phyloP scores from a whole-genome alignment of 2,888 invertebrate species.

The Sicus ferrugineus region DNA sequence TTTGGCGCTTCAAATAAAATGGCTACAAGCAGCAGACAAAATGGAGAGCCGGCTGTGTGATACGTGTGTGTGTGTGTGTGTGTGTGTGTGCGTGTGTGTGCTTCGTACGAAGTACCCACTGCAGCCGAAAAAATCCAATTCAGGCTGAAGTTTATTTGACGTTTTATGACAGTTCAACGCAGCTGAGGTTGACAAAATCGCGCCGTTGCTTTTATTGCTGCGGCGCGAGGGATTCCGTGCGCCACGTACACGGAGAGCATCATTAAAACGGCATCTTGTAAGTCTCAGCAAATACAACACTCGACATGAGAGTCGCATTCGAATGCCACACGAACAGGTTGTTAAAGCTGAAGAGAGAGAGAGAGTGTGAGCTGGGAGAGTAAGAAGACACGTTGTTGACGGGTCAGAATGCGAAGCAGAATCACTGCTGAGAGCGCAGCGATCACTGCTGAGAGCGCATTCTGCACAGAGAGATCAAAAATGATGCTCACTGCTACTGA shows the following conservation, averaged over 20 bases:
- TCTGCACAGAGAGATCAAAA: too few species aligned
- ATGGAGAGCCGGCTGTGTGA: background rate
- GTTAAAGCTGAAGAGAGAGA: too few species aligned
- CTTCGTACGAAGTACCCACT: background rate
- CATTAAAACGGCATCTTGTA: too few species aligned
- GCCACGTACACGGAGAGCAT: background rate
- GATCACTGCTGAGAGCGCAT: too few species aligned
- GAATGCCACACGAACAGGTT: too few species aligned
- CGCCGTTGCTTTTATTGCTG: background rate
- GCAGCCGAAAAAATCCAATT: background rate
- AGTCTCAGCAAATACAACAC: too few species aligned
- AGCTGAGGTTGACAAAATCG: constrained; percentile 20
- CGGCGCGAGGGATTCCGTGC: background rate
- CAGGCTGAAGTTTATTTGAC: constrained; percentile 1
- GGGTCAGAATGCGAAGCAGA: too few species aligned
- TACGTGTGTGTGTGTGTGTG: background rate
- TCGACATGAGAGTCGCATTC: too few species aligned
- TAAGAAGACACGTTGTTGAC: too few species aligned
- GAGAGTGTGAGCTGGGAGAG: too few species aligned
- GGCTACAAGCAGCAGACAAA: background rate
- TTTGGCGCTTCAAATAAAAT: constrained; percentile 28
- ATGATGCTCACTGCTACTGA: too few species aligned
- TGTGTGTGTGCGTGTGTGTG: background rate
- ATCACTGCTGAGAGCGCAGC: too few species aligned
- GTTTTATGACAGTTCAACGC: constrained; percentile 30